Base-by-base conservation (phyloP, 2,113 vertebrate genomes). In the Perca flavescens region DNA sequence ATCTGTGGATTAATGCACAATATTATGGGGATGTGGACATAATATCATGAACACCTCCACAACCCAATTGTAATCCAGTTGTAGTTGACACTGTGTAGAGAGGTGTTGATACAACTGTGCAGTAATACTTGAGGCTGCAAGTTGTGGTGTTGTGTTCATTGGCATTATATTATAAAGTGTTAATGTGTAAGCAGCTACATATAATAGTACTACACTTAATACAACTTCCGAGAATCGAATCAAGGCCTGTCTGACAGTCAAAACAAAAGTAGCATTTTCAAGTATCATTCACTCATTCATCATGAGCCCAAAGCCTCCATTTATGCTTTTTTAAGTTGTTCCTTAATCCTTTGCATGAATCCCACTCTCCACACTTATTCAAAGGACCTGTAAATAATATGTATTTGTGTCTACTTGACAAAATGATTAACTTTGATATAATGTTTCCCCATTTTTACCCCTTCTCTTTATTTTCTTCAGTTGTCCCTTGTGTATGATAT, bases 291-390 rank as follows among this genome's bases (percentile, higher is more conserved):
- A 34, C 11, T 76, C n/a, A 16, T 28, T 66, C 17, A 68, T 65
- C n/a, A 12, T 28, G 14, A 36, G 43, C 50, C 64, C 72, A 73
- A 13, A 77, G 25, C 76, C 64, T 76, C 31, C 56, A 7, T 60
- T 62, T 69, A 36, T 52, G 40, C 40, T 54, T 52, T 66, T 5
- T 50, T 74, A 6, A 53, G 53, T 21, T 75, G 22, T 57, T 54
- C 2, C 49, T 64, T 22, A 34, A 72, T 71, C 28, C 22, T 69
- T 60, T 74, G 82, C 88, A 87, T 70, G 82, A 75, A 25, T 31
- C 75, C 31, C 53, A 36, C 56, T 68, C 4, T 62, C 31, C 25
- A 22, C 31, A n/a, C 22, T 15, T 22, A 61, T 19, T 61, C 14
- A 75, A 53, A 76, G 4, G 10, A 68, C 13, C 36, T 83, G 72